Evolutionary conservation across 2,797 vertebrate species (phyloP).

Genomic region (Cyclopterus lumpus): DNA sequence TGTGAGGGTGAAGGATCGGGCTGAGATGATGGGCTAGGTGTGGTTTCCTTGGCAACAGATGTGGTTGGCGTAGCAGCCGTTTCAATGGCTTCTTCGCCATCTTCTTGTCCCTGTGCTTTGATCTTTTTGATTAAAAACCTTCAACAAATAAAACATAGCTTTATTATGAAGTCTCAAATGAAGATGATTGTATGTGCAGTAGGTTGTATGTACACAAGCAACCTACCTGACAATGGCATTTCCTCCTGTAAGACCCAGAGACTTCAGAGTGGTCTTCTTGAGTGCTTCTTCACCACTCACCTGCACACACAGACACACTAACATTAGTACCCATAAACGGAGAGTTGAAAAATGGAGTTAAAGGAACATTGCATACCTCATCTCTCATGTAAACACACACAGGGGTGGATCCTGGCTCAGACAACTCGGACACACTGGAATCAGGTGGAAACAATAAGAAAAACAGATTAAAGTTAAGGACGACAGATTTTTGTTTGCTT

Average conservation of each 20-base stretch:
- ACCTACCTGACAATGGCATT: conserved; percentile 92
- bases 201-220: neutral
- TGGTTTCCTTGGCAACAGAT: conserved; percentile 57
- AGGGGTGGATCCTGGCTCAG: conserved; percentile 82
- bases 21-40: conserved; percentile 5
- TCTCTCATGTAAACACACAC: conserved; percentile 97
- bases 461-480: conserved; percentile 23
- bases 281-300: conserved; percentile 88
- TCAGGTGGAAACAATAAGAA: conserved; percentile 9
- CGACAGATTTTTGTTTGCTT: conserved; percentile 32
- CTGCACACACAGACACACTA: conserved; percentile 71
- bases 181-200: neutral
- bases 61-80: conserved; percentile 23
- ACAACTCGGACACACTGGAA: conserved; percentile 82
- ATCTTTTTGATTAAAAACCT: conserved; percentile 81
- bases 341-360: conserved; percentile 26
- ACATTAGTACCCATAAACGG: conserved; percentile 35
- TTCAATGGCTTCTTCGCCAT: conserved; percentile 41
- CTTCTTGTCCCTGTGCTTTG: conserved; percentile 57
- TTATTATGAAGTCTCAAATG: neutral
- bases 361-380: conserved; percentile 86
- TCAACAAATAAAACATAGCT: neutral
- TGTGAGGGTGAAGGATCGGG: conserved; percentile 24
- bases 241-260: conserved; percentile 92
- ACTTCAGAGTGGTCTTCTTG: conserved; percentile 89